Conservation (phyloP, 1,140 invertebrate species). For the Ladona fulva region DNA sequence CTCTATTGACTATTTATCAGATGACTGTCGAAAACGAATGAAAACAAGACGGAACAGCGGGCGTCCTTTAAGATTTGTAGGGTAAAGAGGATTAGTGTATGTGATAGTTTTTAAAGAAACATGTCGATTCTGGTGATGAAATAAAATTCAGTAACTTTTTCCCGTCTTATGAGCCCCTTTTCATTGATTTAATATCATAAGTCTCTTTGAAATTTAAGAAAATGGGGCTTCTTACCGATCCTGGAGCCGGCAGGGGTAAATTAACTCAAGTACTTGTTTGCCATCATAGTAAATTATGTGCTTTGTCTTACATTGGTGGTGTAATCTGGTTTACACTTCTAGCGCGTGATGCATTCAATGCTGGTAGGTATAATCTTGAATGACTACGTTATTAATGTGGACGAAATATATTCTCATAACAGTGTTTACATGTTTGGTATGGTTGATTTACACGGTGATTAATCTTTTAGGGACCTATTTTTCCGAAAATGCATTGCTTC, state of each 20-base stretch:
- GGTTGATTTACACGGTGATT: not conserved
- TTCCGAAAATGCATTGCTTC: constrained; percentile 91
- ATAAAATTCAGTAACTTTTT: too few species aligned
- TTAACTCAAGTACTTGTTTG: constrained; percentile 58
- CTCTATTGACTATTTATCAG: too few species aligned
- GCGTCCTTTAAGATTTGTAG: too few species aligned
- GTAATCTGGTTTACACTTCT: constrained; percentile 66
- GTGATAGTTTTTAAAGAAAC: too few species aligned
- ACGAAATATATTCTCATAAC: too few species aligned
- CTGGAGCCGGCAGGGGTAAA: constrained; percentile 61
- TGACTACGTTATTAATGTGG: too few species aligned
- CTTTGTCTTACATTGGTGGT: constrained; percentile 65
- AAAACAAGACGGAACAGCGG: too few species aligned
- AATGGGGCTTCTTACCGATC: constrained; percentile 79
- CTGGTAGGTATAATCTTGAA: constrained; percentile 37
- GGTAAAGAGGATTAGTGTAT: too few species aligned
- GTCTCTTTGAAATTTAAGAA: not conserved
- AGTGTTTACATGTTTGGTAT: not conserved
- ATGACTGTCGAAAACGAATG: too few species aligned
- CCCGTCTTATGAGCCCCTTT: too few species aligned
- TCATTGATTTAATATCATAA: too few species aligned
- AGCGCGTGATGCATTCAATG: constrained; percentile 60
- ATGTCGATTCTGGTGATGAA: too few species aligned
- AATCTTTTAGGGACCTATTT: constrained; percentile 70
- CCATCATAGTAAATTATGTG: constrained; percentile 60